phyloP scores from a whole-genome alignment of 1,140 invertebrate species.

The Apis laboriosa region DNA sequence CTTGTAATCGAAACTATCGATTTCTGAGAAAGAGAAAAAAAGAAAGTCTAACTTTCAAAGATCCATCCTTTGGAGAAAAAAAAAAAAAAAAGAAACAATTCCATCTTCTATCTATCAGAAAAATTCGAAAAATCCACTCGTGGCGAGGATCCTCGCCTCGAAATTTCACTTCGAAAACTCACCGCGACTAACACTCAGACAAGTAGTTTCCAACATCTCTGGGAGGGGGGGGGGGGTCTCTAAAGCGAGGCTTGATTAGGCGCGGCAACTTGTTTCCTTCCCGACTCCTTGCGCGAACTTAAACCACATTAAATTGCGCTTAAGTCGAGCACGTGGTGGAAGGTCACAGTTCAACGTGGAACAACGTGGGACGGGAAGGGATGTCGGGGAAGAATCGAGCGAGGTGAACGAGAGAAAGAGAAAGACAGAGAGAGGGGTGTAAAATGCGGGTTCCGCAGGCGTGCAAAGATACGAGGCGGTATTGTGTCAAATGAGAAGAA shows the following conservation, averaged over 20 bases:
- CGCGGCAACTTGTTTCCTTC: conserved; percentile 72
- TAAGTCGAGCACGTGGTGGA: conserved; percentile 74
- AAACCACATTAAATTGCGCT: conserved; percentile 79
- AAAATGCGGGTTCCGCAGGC: conserved; percentile 4
- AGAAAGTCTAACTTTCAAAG: no score
- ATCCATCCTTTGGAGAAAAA: no score
- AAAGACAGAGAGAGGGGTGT: not conserved
- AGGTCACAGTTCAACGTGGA: conserved; percentile 54
- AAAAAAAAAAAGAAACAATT: not conserved
- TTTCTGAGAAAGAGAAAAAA: no score
- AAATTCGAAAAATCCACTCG: no score
- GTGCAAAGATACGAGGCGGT: conserved; percentile 31
- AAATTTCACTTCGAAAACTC: conserved; percentile 72
- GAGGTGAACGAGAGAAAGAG: not conserved
- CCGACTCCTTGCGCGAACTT: conserved; percentile 71
- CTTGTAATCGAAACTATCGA: not conserved
- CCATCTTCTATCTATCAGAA: no score
- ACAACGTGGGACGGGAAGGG: not conserved
- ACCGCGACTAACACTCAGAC: conserved; percentile 77
- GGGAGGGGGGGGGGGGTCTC: conserved; percentile 29
- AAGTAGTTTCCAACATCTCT: conserved; percentile 72
- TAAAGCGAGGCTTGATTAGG: conserved; percentile 78
- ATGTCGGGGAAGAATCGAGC: not conserved
- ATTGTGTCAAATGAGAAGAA: conserved; percentile 56
- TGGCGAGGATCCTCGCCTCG: conserved; percentile 4